Conservation (phyloP, 2,797 vertebrate genomes). For the Mus caroli region DNA sequence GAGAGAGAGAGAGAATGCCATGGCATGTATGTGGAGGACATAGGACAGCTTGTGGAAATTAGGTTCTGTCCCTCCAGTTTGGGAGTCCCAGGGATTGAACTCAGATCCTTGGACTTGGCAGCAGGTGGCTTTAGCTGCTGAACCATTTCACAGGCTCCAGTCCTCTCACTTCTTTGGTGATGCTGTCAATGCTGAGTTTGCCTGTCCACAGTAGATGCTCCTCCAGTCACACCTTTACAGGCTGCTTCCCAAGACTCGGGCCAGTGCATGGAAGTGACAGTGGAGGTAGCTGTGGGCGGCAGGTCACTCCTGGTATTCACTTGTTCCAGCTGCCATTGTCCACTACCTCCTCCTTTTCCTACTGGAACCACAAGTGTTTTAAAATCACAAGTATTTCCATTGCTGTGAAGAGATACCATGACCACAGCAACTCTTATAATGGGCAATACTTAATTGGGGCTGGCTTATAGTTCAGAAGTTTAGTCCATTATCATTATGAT, state of each 20-base stretch:
- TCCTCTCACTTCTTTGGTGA: conserved; percentile 94
- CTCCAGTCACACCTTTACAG: conserved; percentile 74
- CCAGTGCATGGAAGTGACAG: neutral
- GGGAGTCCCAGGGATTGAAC: neutral
- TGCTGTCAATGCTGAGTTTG: conserved; percentile 98
- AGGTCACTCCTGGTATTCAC: neutral
- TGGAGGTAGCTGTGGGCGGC: neutral
- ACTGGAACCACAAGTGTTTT: conserved; percentile 29
- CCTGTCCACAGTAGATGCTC: conserved; percentile 82
- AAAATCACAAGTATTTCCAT: neutral
- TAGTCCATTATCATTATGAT: neutral
- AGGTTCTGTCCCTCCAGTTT: neutral
- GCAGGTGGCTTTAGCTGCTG: neutral
- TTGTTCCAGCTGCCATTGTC: neutral
- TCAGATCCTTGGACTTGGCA: neutral
- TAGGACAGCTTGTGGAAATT: neutral
- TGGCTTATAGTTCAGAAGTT: neutral
- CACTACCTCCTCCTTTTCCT: conserved; percentile 60
- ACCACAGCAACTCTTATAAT: neutral
- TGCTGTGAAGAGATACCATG: neutral
- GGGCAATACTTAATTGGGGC: neutral
- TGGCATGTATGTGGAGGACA: neutral
- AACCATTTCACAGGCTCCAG: conserved; percentile 92
- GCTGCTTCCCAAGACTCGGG: conserved; percentile 68
- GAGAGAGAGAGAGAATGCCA: no score